Evolutionary conservation across 2,113 vertebrate genomes (phyloP).

Genomic region (Sturnira hondurensis): DNA sequence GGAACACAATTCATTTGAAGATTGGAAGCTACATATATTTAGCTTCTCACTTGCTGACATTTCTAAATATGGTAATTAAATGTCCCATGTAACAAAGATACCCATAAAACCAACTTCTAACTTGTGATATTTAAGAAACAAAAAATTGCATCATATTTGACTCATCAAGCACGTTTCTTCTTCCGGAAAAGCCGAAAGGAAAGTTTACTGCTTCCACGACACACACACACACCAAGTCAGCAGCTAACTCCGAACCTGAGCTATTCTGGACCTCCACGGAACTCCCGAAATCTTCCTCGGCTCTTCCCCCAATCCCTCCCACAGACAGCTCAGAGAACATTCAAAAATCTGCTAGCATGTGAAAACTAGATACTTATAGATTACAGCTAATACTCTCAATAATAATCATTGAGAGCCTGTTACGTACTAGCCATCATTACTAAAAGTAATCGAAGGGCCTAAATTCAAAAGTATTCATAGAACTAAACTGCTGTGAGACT

Average conservation of each 20-base stretch:
- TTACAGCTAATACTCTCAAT: background rate
- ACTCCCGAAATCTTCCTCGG: background rate
- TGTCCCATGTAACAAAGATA: background rate
- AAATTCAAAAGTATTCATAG: background rate
- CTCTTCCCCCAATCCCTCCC: background rate
- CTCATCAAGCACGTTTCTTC: background rate
- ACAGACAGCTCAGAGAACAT: background rate
- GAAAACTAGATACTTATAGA: background rate
- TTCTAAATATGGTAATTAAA: constrained; percentile 9
- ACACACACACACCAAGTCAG: background rate
- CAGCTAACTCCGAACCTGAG: background rate
- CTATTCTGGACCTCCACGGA: background rate
- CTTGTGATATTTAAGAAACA: background rate
- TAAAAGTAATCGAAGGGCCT: background rate
- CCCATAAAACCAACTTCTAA: background rate
- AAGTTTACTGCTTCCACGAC: background rate
- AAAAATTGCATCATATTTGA: background rate
- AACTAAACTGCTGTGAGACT: background rate
- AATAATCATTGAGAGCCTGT: background rate
- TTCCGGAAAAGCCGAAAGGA: background rate
- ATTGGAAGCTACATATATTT: background rate
- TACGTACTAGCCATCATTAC: background rate
- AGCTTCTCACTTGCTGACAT: background rate
- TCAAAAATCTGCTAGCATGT: background rate
- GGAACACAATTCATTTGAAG: background rate